phyloP scores from a whole-genome alignment of 2,113 vertebrate species.

The Rhinolophus sinicus region DNA sequence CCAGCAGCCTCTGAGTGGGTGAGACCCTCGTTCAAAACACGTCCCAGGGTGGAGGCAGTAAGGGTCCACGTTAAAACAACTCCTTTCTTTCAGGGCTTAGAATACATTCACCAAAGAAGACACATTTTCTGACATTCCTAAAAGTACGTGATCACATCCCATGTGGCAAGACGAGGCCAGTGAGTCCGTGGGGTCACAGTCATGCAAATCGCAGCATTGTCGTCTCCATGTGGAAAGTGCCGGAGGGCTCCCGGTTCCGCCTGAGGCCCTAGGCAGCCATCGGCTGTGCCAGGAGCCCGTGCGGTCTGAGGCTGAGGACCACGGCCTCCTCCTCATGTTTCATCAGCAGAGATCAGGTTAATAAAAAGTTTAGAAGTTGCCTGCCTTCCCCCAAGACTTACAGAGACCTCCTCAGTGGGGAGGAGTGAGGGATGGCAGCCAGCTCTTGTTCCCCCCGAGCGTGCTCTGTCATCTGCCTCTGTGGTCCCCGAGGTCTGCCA shows the following conservation, averaged over 20 bases:
- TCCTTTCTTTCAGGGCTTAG: background rate
- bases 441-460: conserved; percentile 79
- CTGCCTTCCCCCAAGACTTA: conserved; percentile 74
- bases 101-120: conserved; percentile 47
- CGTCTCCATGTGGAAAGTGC: conserved; percentile 76
- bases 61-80: background rate
- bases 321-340: conserved; percentile 81
- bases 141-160: conserved; percentile 76
- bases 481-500: conserved; percentile 86
- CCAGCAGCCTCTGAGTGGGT: background rate
- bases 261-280: conserved; percentile 63
- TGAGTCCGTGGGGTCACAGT: conserved; percentile 76
- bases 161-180: conserved; percentile 72
- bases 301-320: conserved; percentile 75
- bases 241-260: conserved; percentile 64
- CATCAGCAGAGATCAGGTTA: conserved; percentile 80
- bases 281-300: conserved; percentile 63
- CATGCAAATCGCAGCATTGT: conserved; percentile 74
- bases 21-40: background rate
- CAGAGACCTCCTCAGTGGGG: conserved; percentile 69
- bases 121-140: conserved; percentile 75
- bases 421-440: conserved; percentile 81
- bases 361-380: conserved; percentile 84
- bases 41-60: background rate
- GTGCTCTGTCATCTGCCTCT: conserved; percentile 84